Percentiles rank a stretch among this genome's conserved stretches.
Conservation (phyloP, 2,797 vertebrate genomes). For the Alfaro cultratus region DNA sequence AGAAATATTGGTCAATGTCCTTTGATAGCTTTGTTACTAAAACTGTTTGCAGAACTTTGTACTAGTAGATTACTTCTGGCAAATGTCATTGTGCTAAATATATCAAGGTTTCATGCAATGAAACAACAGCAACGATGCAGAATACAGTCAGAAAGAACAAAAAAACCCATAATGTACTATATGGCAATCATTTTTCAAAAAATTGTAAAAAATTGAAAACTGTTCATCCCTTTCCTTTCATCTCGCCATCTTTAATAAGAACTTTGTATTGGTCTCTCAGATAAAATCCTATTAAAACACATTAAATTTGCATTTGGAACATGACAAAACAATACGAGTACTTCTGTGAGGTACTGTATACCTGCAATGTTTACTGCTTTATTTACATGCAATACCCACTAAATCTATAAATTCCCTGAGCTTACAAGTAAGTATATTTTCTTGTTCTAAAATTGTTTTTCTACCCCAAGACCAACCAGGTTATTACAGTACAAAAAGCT, state of each 20-base stretch:
- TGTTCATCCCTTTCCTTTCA: neutral
- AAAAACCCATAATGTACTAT: neutral
- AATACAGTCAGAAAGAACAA: neutral
- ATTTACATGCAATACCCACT: neutral
- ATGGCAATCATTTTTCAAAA: neutral
- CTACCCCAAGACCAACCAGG: neutral
- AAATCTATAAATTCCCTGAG: neutral
- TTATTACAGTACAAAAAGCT: slow-evolving; percentile 22
- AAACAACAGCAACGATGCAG: neutral
- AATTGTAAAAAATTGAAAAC: neutral
- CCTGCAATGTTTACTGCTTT: neutral
- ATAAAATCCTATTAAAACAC: neutral
- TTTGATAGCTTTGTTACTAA: neutral
- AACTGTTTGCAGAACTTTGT: neutral
- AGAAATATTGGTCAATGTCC: neutral
- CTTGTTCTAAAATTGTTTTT: slow-evolving; percentile 1
- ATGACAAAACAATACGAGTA: neutral
- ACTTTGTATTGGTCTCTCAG: neutral
- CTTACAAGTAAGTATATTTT: neutral
- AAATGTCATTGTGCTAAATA: neutral
- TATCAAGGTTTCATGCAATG: neutral
- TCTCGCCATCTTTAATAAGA: neutral
- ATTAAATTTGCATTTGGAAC: neutral
- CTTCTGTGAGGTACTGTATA: neutral
- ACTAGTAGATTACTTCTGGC: neutral